phyloP scores from a whole-genome alignment of 2,888 invertebrate species.

The Agonum fuliginosum region DNA sequence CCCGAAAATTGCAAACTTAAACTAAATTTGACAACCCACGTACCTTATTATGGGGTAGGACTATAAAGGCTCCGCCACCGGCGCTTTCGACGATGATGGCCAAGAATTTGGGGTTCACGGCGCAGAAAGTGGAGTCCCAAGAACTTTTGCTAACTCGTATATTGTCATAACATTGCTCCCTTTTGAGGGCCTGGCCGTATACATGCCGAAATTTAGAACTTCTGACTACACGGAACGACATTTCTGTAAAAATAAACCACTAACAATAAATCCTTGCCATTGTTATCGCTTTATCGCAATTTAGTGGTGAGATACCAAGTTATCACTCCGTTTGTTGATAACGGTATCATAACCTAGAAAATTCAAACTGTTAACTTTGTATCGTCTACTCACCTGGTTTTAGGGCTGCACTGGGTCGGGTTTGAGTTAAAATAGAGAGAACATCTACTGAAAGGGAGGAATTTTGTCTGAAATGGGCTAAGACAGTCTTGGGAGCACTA shows the following conservation, averaged over 20 bases:
- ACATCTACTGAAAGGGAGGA: constrained; percentile 19
- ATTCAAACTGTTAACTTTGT: not conserved
- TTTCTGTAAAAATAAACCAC: constrained; percentile 75
- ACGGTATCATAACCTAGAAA: constrained; percentile 42
- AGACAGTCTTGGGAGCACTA: not conserved
- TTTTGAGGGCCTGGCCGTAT: constrained; percentile 90
- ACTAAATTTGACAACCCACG: constrained; percentile 62
- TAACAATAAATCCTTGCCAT: not conserved
- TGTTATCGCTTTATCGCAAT: not conserved
- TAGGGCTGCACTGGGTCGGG: not conserved
- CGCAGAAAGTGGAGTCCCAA: constrained; percentile 99
- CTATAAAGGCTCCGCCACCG: constrained; percentile 96
- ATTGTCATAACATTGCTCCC: constrained; percentile 98
- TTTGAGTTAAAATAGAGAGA: constrained; percentile 6
- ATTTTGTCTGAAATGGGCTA: not conserved
- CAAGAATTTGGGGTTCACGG: constrained; percentile 97
- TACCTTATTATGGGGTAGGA: constrained; percentile 94
- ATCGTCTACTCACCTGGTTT: not conserved
- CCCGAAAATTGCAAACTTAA: too few relatives aligned
- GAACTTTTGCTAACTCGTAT: constrained; percentile 97
- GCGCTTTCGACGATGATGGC: constrained; percentile 98
- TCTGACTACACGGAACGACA: constrained; percentile 98
- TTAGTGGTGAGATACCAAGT: constrained; percentile 18
- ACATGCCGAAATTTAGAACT: constrained; percentile 99
- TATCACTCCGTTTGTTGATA: constrained; percentile 28